These are phyloP conservation scores for Hirtodrosophila trivittata DNA, from an alignment of 2,888 invertebrate genomes.

Conservation along the genomic window DNA sequence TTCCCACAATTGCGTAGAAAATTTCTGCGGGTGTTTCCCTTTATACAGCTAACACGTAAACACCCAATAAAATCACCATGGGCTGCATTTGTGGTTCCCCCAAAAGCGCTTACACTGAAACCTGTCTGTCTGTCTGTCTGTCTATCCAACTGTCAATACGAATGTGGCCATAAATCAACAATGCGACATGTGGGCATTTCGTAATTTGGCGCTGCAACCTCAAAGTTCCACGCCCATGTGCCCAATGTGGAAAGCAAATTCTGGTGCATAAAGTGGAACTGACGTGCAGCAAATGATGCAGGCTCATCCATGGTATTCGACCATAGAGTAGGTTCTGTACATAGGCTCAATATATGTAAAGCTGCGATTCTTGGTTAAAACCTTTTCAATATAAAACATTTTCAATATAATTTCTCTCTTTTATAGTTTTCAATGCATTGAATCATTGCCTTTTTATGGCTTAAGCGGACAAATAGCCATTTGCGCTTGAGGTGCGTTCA, in stretches of 20 bases:
- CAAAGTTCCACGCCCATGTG: slow-evolving; percentile 48
- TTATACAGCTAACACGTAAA: slow-evolving; percentile 20
- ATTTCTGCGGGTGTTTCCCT: slow-evolving; percentile 40
- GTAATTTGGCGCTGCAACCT: slow-evolving; percentile 45
- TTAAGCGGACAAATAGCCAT: slow-evolving; percentile 12
- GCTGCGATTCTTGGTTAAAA: too few species aligned
- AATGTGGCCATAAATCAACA: slow-evolving; percentile 55
- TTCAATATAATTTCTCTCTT: too few species aligned
- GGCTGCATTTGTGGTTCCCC: slow-evolving; percentile 19
- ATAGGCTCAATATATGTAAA: too few species aligned
- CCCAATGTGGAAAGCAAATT: slow-evolving; percentile 42
- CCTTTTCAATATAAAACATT: too few species aligned
- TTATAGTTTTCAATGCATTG: slow-evolving; percentile 7
- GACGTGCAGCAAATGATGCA: slow-evolving; percentile 15
- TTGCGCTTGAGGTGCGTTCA: slow-evolving; percentile 22
- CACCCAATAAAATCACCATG: slow-evolving; percentile 6
- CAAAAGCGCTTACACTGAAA: not conserved
- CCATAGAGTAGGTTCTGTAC: too few species aligned
- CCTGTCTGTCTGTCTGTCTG: slow-evolving; percentile 3
- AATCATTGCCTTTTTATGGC: slow-evolving; percentile 11
- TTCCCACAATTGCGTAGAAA: slow-evolving; percentile 20
- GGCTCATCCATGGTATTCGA: too few species aligned
- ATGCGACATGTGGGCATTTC: slow-evolving; percentile 57
- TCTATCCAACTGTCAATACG: not conserved
- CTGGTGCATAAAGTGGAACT: slow-evolving; percentile 40